Evolutionary conservation across 2,888 invertebrate species (phyloP).

Genomic region (Amiota mariae): DNA sequence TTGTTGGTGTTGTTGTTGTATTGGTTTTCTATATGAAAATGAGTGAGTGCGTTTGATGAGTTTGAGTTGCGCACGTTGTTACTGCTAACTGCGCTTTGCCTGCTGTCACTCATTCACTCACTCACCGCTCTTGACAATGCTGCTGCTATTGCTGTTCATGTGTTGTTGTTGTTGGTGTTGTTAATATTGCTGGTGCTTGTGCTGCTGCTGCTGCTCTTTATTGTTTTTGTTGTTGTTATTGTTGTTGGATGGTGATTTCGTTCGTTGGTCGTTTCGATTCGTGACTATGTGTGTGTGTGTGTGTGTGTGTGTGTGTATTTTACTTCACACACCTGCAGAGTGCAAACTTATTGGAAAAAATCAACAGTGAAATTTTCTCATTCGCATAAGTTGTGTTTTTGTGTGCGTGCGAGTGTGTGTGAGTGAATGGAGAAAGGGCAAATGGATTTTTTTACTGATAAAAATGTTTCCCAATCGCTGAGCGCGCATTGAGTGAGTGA

Average conservation of each 20-base stretch:
- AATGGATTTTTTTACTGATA: too few relatives aligned
- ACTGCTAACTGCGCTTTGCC: slow-evolving; percentile 36
- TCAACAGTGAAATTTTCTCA: slow-evolving; percentile 4
- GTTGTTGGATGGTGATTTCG: slow-evolving; percentile 36
- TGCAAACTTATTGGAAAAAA: slow-evolving; percentile 6
- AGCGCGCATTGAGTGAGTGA: too few relatives aligned
- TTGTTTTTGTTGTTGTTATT: slow-evolving; percentile 40
- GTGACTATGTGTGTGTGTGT: too few relatives aligned
- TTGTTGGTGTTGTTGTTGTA: slow-evolving; percentile 39
- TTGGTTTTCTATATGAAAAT: not conserved
- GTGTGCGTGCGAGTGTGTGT: too few relatives aligned
- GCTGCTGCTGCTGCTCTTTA: slow-evolving; percentile 37
- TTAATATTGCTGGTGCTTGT: slow-evolving; percentile 24
- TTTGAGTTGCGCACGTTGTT: slow-evolving; percentile 34
- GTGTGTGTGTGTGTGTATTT: not conserved
- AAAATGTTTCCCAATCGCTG: too few relatives aligned
- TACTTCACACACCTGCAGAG: slow-evolving; percentile 6
- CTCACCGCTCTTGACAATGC: slow-evolving; percentile 12
- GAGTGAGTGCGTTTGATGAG: slow-evolving; percentile 39
- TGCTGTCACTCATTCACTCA: slow-evolving; percentile 36
- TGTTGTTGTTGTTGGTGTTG: slow-evolving; percentile 31
- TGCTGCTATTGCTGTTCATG: slow-evolving; percentile 8
- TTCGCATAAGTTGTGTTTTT: too few relatives aligned
- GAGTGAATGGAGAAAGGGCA: not conserved
- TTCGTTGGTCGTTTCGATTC: too few relatives aligned